Evolutionary conservation across 2,797 vertebrate species (phyloP), one percentile per base, ranked within the genome.

Genomic region (Glossophaga mutica): DNA sequence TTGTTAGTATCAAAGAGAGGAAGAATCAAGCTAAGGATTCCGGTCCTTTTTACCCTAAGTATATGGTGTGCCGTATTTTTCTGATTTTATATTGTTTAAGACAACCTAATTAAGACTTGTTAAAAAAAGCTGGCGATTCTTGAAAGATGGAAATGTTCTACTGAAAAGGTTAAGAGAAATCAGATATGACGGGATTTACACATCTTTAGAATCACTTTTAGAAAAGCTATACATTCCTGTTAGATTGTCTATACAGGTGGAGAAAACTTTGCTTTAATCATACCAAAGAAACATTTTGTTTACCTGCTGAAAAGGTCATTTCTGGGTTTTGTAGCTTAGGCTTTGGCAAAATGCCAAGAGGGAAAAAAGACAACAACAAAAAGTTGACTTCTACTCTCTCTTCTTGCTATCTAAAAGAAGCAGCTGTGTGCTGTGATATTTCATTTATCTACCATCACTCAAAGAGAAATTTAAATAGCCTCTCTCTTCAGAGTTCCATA

Each of bases 111-210:
- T 95, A 87, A 92, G 39, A 16, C 39, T 93, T 10, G 4, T 67
- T 91, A 65, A 76, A 19, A 71, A 8, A 1, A 1, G 11, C 82
- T 55, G 15, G 44, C 74, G 65, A 44, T 71, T 94, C 48, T 91
- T 83, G 16, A 94, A 97, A 96, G 24, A 90, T 93, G 59, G 71
- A 96, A 88, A 90, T 6, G 62, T 94, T 98, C 97, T 39, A 91
- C 39, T 94, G 34, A 95, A 97, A 97, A 97, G 7, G 11, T 94
- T 97, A 96, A 97, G 62, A 96, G 81, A 46, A 96, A 96, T 93
- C 71, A 9, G 37, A 84, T 94, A 90, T 73, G n/a, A 97, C 67
- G 70, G 65, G 68, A 96, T 98, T 97, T 96, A 84, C 12, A 52
- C 6, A 52, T 87, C 46, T 96, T 96, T 95, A 62, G 78, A 97